Base-by-base conservation (phyloP, 2,888 invertebrate species). In the Torymus auratus region DNA sequence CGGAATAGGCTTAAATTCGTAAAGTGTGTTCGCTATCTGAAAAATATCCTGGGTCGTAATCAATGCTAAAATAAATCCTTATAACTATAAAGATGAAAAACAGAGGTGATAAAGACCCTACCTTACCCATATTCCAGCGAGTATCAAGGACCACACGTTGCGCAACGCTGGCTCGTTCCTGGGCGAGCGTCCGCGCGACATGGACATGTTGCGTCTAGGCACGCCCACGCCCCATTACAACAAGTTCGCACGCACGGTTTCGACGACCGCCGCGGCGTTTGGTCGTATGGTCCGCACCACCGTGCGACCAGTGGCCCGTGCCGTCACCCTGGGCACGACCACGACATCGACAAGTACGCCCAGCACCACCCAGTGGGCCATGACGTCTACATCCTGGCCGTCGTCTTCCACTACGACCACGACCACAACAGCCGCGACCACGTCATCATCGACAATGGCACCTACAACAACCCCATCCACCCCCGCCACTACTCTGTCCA, bases 161-260 rank as follows among this genome's bases (percentile, higher is more conserved):
- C 94, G 95, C 86, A 95, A 96, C 91, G 95, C 95, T 79, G 95
- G 95, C 83, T 94, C 94, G 85, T 94, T 94, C 61, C 88, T 94
- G 83, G 93, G 94, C 78, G 82, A 81, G 14, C 70, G 79, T n/a
- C 89, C 94, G 67, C 93, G 93, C 73, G 93, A 94, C 84, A 93
- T 94, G 86, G 92, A 91, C 58, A 89, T 89, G 64, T 91, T 92
- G 78, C 92, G 91, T 91, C 80, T 85, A 85, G 80, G 74, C 7
- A 58, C 91, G 72, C 91, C 92, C 72, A 92, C 93, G 65, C 91
- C 92, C 61, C 92, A 92, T 71, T 91, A 93, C 74, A 71, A 71
- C 61, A 82, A 80, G 68, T 82, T 70, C 81, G 69, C 82, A 60
- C 78, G 85, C 77, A n/a, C 84, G 78, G 73, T 80, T 0, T 73